Conservation (phyloP, 2,113 vertebrate genomes). For the Hippocampus guttulatus region DNA sequence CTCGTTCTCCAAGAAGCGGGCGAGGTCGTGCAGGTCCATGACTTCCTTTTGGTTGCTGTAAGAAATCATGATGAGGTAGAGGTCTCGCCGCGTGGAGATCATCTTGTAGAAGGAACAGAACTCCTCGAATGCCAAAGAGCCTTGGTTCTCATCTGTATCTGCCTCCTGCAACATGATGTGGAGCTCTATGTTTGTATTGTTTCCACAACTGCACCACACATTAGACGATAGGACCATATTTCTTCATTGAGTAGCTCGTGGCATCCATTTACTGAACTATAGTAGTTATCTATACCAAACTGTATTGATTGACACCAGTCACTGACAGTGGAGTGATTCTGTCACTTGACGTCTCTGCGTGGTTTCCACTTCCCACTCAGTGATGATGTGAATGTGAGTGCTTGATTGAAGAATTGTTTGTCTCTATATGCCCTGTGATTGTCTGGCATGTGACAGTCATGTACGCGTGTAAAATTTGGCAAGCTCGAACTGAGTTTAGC, state of each 20-base stretch:
- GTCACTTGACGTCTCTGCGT: too few species aligned
- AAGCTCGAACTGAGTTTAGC: too few species aligned
- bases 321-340: too few species aligned
- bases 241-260: too few species aligned
- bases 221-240: too few species aligned
- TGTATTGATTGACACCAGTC: too few species aligned
- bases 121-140: conserved; percentile 87
- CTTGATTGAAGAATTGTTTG: neutral
- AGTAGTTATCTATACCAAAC: too few species aligned
- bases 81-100: conserved; percentile 91
- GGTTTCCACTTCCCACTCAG: neutral
- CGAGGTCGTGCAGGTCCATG: conserved; percentile 77
- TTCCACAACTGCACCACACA: neutral
- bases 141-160: conserved; percentile 90
- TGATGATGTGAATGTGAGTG: neutral
- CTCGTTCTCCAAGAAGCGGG: conserved; percentile 84
- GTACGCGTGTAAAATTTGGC: too few species aligned
- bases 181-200: neutral
- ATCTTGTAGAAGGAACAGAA: conserved; percentile 96
- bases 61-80: conserved; percentile 91
- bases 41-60: conserved; percentile 94
- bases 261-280: neutral
- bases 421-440: neutral
- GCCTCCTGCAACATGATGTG: conserved; percentile 75
- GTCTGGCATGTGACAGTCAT: neutral